phyloP scores from a whole-genome alignment of 2,888 invertebrate species.

The Congeria kusceri region DNA sequence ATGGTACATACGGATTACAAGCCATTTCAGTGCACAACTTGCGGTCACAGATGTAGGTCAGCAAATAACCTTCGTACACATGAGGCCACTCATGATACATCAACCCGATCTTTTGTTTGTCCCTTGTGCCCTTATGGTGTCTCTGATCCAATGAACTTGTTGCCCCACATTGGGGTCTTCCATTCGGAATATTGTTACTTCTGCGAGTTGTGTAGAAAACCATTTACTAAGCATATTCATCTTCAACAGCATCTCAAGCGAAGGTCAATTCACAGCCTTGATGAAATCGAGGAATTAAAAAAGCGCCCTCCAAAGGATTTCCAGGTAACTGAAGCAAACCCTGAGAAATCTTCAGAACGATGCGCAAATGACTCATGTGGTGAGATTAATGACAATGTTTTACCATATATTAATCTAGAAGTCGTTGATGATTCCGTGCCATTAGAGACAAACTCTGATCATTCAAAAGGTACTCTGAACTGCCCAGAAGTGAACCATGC shows the following conservation, averaged over 20 bases:
- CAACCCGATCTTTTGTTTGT: slow-evolving; percentile 68
- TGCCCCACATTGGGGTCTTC: slow-evolving; percentile 73
- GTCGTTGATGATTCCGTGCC: not conserved
- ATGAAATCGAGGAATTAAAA: not conserved
- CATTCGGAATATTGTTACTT: slow-evolving; percentile 74
- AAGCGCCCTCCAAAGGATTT: not conserved
- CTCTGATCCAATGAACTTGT: slow-evolving; percentile 63
- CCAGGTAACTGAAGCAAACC: not conserved
- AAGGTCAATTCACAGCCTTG: slow-evolving; percentile 54
- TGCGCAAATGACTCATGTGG: slow-evolving; percentile 12
- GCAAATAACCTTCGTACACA: slow-evolving; percentile 67
- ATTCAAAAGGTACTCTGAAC: not conserved
- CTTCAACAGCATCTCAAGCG: slow-evolving; percentile 69
- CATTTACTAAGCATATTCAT: slow-evolving; percentile 69
- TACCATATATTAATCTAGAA: not conserved
- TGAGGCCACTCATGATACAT: slow-evolving; percentile 67
- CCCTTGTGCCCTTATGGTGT: slow-evolving; percentile 76
- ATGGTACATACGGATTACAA: slow-evolving; percentile 64
- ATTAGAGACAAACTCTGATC: no score
- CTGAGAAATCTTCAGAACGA: not conserved
- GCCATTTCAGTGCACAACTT: slow-evolving; percentile 72
- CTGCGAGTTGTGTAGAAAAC: slow-evolving; percentile 75
- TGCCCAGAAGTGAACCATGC: not conserved
- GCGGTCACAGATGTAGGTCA: slow-evolving; percentile 58
- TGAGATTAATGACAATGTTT: not conserved